Evolutionary conservation across 2,113 vertebrate species (phyloP).

Genomic region (Seriola dumerili): DNA sequence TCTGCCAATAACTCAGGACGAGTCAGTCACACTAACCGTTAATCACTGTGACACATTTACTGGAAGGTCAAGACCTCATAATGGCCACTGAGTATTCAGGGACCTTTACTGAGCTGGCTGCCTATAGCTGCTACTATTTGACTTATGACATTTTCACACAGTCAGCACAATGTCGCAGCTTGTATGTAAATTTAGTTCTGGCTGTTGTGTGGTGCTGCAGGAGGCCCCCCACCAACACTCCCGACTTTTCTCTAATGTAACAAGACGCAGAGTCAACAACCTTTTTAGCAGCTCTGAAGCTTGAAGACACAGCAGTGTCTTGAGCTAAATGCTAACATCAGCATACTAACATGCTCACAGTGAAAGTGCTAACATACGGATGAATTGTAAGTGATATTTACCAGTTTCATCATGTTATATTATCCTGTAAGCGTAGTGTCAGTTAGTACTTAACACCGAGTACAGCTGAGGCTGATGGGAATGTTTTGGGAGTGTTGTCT

Average conservation of each 20-base stretch:
- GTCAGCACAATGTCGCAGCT: conserved; percentile 50
- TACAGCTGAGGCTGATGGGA: too few species aligned
- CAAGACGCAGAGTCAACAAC: background rate
- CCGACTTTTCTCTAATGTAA: background rate
- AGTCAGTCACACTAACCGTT: conserved; percentile 48
- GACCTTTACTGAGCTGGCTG: conserved; percentile 36
- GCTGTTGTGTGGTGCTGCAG: conserved; percentile 21
- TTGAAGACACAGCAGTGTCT: background rate
- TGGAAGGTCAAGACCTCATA: conserved; percentile 65
- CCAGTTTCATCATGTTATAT: background rate
- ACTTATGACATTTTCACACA: conserved; percentile 53
- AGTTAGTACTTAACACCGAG: too few species aligned
- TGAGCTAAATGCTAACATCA: too few species aligned
- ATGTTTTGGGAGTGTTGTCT: background rate
- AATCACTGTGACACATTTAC: conserved; percentile 71
- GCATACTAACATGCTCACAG: background rate
- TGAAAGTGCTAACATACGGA: too few species aligned
- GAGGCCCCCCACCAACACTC: background rate
- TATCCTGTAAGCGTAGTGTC: background rate
- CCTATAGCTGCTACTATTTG: conserved; percentile 54
- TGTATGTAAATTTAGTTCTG: conserved; percentile 35
- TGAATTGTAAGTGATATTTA: background rate
- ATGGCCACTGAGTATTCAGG: conserved; percentile 55
- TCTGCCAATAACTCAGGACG: conserved; percentile 2
- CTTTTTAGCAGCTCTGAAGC: background rate